Percentiles rank a stretch among this genome's conserved stretches.
These are phyloP conservation scores for Boloria selene DNA, from an alignment of 2,888 invertebrate genomes.

Conservation along the genomic window DNA sequence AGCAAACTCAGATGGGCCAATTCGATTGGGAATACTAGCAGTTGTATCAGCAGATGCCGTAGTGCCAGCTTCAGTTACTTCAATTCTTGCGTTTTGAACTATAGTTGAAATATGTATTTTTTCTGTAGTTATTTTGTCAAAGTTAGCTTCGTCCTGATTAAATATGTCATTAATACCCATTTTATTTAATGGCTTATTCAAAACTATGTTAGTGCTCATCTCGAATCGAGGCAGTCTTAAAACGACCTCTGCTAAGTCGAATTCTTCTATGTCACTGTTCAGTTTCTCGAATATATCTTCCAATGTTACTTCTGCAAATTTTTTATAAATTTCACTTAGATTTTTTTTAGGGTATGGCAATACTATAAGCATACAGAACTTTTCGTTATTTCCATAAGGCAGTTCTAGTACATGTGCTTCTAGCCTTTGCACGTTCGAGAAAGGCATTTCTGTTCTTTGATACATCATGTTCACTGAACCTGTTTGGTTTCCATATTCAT, in stretches of 20 bases:
- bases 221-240: conserved; percentile 85
- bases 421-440: conserved; percentile 78
- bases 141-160: conserved; percentile 78
- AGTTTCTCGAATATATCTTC: conserved; percentile 76
- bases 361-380: conserved; percentile 84
- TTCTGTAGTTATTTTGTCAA: conserved; percentile 80
- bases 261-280: conserved; percentile 69
- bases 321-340: conserved; percentile 74
- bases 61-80: conserved; percentile 89
- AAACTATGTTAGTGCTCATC: conserved; percentile 82
- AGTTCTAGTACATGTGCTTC: conserved; percentile 85
- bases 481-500: conserved; percentile 76
- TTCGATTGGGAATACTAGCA: conserved; percentile 76
- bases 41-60: conserved; percentile 84
- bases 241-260: conserved; percentile 83
- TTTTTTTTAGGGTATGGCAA: conserved; percentile 82
- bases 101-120: conserved; percentile 83
- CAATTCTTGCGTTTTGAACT: conserved; percentile 88
- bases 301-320: conserved; percentile 70
- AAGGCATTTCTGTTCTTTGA: conserved; percentile 82
- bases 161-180: conserved; percentile 88
- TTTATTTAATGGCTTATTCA: conserved; percentile 80
- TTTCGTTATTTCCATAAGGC: conserved; percentile 83
- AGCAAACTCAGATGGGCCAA: conserved; percentile 82
- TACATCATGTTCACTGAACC: conserved; percentile 89